A percentile compares a stretch with the other conserved stretches of the same genome.
Conservation (phyloP, 2,888 invertebrate species). For the Rosalia funebris region DNA sequence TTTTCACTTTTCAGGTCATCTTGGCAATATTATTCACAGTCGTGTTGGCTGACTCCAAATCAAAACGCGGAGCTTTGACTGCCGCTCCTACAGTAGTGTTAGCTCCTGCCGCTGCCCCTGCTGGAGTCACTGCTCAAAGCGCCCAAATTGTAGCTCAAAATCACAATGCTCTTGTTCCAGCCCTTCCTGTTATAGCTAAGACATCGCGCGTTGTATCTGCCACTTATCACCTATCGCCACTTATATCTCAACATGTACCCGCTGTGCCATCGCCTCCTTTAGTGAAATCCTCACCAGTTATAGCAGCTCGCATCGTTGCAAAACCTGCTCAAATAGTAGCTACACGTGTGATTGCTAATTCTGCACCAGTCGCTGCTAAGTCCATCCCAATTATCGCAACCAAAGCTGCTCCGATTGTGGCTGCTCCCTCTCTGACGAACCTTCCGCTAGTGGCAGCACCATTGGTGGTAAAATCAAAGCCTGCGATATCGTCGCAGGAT, state of each 20-base stretch:
- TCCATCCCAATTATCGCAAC: background rate
- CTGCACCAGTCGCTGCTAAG: background rate
- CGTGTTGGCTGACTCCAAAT: too few species aligned
- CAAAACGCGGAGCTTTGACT: too few species aligned
- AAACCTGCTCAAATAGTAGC: background rate
- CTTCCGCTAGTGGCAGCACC: background rate
- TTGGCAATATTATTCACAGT: too few species aligned
- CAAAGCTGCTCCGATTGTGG: background rate
- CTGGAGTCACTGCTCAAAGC: background rate
- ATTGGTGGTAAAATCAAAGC: background rate
- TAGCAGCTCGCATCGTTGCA: background rate
- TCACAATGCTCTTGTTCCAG: constrained; percentile 10
- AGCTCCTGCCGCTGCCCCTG: constrained; percentile 6
- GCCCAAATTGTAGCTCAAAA: constrained; percentile 1
- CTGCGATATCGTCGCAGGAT: too few species aligned
- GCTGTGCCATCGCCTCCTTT: too few species aligned
- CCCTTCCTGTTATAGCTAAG: constrained; percentile 3
- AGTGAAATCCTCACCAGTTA: too few species aligned
- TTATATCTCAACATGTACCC: too few species aligned
- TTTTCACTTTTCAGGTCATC: too few species aligned
- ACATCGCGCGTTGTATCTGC: background rate
- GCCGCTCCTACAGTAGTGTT: too few species aligned
- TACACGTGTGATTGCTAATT: background rate
- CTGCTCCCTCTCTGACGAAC: background rate
- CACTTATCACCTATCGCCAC: too few species aligned